Evolutionary conservation across 2,113 vertebrate genomes (phyloP).

Genomic region (Eleginops maclovinus): DNA sequence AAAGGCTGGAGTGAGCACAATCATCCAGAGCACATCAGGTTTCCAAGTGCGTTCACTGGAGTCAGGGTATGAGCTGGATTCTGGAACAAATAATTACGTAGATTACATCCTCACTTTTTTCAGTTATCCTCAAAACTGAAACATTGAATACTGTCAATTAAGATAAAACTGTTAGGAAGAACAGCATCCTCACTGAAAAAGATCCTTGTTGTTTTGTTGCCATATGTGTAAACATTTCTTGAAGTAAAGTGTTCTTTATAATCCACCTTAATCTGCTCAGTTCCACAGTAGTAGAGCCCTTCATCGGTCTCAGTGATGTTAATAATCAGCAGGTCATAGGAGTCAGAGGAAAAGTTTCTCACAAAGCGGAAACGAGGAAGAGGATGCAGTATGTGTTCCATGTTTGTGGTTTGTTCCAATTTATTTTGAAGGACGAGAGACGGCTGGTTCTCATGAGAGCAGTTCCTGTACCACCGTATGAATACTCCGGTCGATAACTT

Average conservation of each 20-base stretch:
- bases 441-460: slow-evolving; percentile 54
- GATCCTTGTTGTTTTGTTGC: slow-evolving; percentile 24
- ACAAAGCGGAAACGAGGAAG: background rate
- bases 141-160: background rate
- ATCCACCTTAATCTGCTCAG: rapidly evolving
- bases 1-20: background rate
- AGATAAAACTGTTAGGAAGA: background rate
- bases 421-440: slow-evolving; percentile 36
- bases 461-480: slow-evolving; percentile 54
- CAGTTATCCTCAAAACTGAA: background rate
- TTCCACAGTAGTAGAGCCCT: slow-evolving; percentile 64
- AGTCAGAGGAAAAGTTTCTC: background rate
- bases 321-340: slow-evolving; percentile 45
- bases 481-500: background rate
- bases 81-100: slow-evolving; percentile 27
- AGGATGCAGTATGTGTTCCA: background rate
- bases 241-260: rapidly evolving
- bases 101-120: background rate
- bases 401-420: no score
- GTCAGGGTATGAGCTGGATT: background rate
- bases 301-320: slow-evolving; percentile 42
- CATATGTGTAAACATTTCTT: background rate
- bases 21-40: background rate
- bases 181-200: slow-evolving; percentile 7
- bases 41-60: background rate